Evolutionary conservation across 1,140 invertebrate species (phyloP), one percentile per base, ranked within the genome.

Genomic region (Diachasma alloeum): DNA sequence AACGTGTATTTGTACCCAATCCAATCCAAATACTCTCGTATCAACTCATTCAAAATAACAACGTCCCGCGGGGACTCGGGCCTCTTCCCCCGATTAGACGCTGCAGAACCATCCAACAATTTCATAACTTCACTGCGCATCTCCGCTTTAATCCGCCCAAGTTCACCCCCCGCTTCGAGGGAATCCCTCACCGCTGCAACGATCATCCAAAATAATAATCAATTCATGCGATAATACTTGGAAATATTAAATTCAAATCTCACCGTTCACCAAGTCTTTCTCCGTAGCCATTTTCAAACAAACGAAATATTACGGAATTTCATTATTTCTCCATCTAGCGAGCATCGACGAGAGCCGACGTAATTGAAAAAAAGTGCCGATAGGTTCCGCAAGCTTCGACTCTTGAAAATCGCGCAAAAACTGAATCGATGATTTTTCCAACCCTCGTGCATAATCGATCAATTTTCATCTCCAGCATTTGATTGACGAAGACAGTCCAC

Each of bases 11-110:
- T 88, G 72, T 89, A 91, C 37, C 88, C 89, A 80, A 87, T 89
- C 90, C 90, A 91, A 70, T 91, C 87, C 11, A 91, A 78, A 81
- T 90, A 91, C 78, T 91, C 89, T 77, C 88, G 79, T 37, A 91
- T 86, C 0, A 91, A 81, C 81, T 90, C 88, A 76, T 91, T 91
- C 4, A 90, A 31, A 13, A 90, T 78, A 8, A 87, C 22, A 42
- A 90, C 79, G 72, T 90, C 83, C 22, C 85, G 80, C 6, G 88
- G 80, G 5, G 81, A 79, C 31, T 86, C 84, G 10, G 86, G 83
- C 66, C 72, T 74, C 67, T 84, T 86, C 5, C 75, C 68, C 74
- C 67, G 85, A 46, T 73, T 83, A 17, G 80, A 82, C 72, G 76
- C 82, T 36, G 79, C 79, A 13, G 83, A 86, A 72, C 79, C 82